Evolutionary conservation across 2,113 vertebrate species (phyloP), one percentile per base, ranked within the genome.

Genomic region (Pterophyllum scalare): DNA sequence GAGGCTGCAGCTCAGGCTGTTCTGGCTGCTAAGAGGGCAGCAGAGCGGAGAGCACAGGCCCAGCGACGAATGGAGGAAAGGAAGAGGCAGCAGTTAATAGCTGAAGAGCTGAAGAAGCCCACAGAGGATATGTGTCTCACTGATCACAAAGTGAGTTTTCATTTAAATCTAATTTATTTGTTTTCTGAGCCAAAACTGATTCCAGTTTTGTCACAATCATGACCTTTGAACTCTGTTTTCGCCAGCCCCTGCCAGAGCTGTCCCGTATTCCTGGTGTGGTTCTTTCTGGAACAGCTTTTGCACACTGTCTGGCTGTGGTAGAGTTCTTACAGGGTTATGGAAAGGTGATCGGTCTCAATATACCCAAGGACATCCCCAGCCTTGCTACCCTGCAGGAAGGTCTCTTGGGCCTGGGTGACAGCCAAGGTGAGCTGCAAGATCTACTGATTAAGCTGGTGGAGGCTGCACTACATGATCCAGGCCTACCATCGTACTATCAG

Each of bases 21-120:
- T 2, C 57, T 93, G 74, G 89, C 93, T 5, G 95, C 94, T 6
- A 95, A 95, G 91, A 98, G 96, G 88, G 89, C 90, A 0, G 97
- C 97, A 7, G 97, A 97, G 89, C 95, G 95, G 5, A 92, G 94
- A 70, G 88, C 89, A 1, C 92, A 96, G 81, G 95, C 96, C 17
- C 98, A 98, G 94, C 96, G 96, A 62, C 96, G 97, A 6, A 88
- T 96, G 87, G 97, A 98, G 93, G 97, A 99, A 76, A 95, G 97
- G n/a, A 97, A 94, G 90, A 95, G 97, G 80, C 97, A 98, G 87
- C 98, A 98, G 94, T 89, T 96, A 78, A 98, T 99, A 58, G 88
- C 97, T 67, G 98, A 99, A 58, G 98, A 99, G 92, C 96, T 99
- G 93, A 99, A 97, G 95, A 99, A 98, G 79, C 98, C 98, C 59